Conservation (phyloP, 2,113 vertebrate genomes). For the Numenius arquata region DNA sequence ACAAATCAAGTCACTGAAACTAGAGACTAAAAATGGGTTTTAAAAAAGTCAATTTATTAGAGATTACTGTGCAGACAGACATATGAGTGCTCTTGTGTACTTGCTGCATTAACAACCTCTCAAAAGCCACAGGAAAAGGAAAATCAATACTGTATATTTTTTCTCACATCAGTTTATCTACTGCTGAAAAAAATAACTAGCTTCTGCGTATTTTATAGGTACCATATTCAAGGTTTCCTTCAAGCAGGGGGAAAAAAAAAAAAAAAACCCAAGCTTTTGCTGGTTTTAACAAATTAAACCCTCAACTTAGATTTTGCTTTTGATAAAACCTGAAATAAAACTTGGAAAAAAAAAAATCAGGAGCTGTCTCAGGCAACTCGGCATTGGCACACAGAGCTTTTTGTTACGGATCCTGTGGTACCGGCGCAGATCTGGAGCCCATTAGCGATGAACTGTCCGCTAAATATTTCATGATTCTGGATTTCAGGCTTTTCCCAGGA, state of each 20-base stretch:
- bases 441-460: neutral
- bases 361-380: neutral
- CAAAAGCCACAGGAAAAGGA: conserved; percentile 46
- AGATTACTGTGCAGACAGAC: conserved; percentile 44
- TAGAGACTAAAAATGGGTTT: conserved; percentile 14
- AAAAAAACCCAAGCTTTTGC: neutral
- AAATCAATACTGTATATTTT: conserved; percentile 48
- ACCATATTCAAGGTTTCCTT: neutral
- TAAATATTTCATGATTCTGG: conserved; percentile 1
- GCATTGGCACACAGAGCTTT: neutral
- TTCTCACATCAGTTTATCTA: conserved; percentile 42
- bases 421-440: neutral
- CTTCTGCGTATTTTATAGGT: neutral
- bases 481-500: neutral
- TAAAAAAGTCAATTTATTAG: conserved; percentile 58
- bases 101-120: conserved; percentile 53
- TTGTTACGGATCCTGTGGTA: neutral
- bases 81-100: neutral
- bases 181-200: neutral
- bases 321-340: neutral
- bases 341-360: neutral
- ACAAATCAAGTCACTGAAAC: conserved; percentile 46
- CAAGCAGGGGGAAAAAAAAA: neutral
- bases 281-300: neutral
- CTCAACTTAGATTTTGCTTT: neutral